Percentiles rank a stretch among this genome's conserved stretches.
Conservation (phyloP, 2,113 vertebrate genomes). For the Nesoenas mayeri region DNA sequence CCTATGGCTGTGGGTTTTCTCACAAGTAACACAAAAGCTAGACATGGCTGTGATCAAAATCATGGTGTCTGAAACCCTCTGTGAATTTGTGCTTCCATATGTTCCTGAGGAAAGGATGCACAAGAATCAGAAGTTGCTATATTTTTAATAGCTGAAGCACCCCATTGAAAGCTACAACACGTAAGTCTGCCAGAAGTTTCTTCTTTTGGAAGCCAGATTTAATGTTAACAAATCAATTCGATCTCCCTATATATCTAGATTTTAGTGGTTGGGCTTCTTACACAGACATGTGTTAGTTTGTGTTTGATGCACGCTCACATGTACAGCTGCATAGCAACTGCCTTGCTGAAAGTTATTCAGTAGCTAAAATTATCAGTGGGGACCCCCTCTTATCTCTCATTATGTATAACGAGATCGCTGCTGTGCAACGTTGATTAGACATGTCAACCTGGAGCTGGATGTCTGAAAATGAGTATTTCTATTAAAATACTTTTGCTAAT, state of each 20-base stretch:
- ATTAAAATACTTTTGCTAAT: conserved; percentile 62
- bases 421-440: conserved; percentile 52
- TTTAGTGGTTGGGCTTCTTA: background rate
- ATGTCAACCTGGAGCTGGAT: conserved; percentile 23
- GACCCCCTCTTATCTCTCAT: background rate
- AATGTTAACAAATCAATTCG: background rate
- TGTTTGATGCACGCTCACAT: background rate
- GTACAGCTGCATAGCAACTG: background rate
- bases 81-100: background rate
- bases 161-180: background rate
- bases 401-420: conserved; percentile 9
- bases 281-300: background rate
- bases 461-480: conserved; percentile 29
- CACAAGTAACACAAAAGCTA: background rate
- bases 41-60: background rate
- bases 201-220: background rate
- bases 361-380: conserved; percentile 15
- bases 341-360: background rate
- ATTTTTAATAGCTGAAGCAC: background rate
- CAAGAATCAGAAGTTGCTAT: background rate
- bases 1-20: background rate
- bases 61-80: background rate
- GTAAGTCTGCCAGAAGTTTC: background rate
- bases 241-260: background rate
- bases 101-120: background rate